Evolutionary conservation across 2,888 invertebrate species (phyloP).

Genomic region (Tanypteryx hageni): DNA sequence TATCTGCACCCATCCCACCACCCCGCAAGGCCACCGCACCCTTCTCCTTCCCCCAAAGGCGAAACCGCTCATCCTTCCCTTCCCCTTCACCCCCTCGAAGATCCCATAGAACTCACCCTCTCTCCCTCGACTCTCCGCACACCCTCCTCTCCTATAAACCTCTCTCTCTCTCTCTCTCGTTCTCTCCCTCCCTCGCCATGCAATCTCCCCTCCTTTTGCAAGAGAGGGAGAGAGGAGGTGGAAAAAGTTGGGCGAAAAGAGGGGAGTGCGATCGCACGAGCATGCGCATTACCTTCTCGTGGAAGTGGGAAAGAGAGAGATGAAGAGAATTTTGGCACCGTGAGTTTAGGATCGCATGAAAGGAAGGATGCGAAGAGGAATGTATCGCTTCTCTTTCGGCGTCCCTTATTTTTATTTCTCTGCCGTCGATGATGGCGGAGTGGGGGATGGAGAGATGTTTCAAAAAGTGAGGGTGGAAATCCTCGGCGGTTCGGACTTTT

Average conservation of each 20-base stretch:
- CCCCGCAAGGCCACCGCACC: slow-evolving; percentile 65
- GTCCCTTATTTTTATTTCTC: no score
- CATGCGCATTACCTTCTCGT: not conserved
- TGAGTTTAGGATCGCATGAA: not conserved
- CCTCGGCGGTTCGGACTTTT: no score
- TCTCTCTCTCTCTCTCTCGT: not conserved
- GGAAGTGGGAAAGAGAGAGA: not conserved
- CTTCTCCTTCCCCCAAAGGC: slow-evolving; percentile 71
- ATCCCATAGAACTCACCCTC: slow-evolving; percentile 68
- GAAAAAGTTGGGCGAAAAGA: not conserved
- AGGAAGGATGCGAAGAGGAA: not conserved
- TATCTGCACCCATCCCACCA: slow-evolving; percentile 1
- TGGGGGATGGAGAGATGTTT: no score
- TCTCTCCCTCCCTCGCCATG: not conserved
- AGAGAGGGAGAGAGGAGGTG: not conserved
- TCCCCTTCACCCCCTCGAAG: not conserved
- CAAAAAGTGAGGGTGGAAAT: no score
- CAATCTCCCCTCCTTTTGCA: not conserved
- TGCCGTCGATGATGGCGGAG: no score
- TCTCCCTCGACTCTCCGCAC: slow-evolving; percentile 72
- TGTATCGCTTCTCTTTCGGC: no score
- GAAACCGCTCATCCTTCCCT: slow-evolving; percentile 33
- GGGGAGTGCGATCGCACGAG: not conserved
- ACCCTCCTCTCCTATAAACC: slow-evolving; percentile 66
- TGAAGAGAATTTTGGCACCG: not conserved